Evolutionary conservation across 2,113 vertebrate genomes (phyloP).

Genomic region (Rhipidura dahli): DNA sequence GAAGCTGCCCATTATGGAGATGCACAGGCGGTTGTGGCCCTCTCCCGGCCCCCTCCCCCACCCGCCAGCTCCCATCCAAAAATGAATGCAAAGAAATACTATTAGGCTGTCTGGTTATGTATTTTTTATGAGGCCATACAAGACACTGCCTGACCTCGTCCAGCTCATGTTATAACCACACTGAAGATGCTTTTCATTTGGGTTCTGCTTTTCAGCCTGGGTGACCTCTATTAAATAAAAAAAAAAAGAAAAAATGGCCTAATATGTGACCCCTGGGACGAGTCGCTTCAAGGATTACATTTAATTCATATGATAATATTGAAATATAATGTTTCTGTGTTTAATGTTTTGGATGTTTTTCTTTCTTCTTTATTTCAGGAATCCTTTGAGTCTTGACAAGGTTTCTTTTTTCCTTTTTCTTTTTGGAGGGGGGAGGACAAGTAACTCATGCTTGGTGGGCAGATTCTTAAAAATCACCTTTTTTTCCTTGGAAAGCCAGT

Average conservation of each 20-base stretch:
- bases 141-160: constrained; percentile 81
- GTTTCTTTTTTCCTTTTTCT: neutral
- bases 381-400: constrained; percentile 58
- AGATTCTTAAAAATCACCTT: constrained; percentile 70
- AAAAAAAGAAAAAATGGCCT: constrained; percentile 68
- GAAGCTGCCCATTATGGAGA: constrained; percentile 48
- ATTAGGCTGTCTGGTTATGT: constrained; percentile 85
- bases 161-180: constrained; percentile 81
- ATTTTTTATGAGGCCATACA: constrained; percentile 86
- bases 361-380: constrained; percentile 70
- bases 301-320: constrained; percentile 85
- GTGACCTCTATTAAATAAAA: constrained; percentile 85
- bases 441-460: constrained; percentile 4
- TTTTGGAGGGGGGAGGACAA: constrained; percentile 13
- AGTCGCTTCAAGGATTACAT: constrained; percentile 80
- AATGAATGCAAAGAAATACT: constrained; percentile 85
- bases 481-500: neutral
- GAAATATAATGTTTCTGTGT: constrained; percentile 77
- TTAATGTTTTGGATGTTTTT: constrained; percentile 74
- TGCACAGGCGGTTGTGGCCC: neutral
- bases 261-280: constrained; percentile 78
- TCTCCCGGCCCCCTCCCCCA: constrained; percentile 57
- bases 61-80: constrained; percentile 73
- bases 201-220: constrained; percentile 82
- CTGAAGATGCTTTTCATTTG: constrained; percentile 85